Conservation (phyloP, 2,797 vertebrate species). For the Pygocentrus nattereri region DNA sequence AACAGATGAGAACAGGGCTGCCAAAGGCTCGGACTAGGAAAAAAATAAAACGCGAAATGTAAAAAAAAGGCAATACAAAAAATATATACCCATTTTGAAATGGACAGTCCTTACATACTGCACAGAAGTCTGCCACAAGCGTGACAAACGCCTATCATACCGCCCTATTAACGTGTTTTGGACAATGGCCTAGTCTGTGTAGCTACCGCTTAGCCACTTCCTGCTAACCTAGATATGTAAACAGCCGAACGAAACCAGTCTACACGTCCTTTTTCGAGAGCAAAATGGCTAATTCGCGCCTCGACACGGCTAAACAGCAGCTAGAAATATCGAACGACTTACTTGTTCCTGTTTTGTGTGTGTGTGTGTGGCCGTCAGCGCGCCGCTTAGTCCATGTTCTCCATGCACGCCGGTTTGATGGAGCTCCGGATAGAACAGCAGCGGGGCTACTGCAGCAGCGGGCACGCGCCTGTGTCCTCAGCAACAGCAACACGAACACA, state of each 20-base stretch:
- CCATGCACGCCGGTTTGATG: constrained; percentile 70
- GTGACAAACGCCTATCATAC: not conserved
- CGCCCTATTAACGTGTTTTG: not conserved
- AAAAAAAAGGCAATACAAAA: not conserved
- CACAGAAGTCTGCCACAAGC: not conserved
- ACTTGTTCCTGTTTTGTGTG: constrained; percentile 60
- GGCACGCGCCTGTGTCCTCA: constrained; percentile 69
- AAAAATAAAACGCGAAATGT: not conserved
- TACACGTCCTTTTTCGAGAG: not conserved
- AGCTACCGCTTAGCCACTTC: constrained; percentile 65
- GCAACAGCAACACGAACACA: constrained; percentile 54
- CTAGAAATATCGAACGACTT: constrained; percentile 66
- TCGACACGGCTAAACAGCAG: not conserved
- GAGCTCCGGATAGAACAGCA: constrained; percentile 73
- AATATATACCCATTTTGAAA: not conserved
- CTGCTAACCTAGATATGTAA: constrained; percentile 62
- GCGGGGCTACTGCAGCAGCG: constrained; percentile 65
- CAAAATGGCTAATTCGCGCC: not conserved
- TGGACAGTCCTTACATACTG: not conserved
- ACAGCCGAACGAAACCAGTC: constrained; percentile 61
- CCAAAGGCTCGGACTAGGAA: not conserved
- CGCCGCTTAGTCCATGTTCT: constrained; percentile 66
- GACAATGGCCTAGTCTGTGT: constrained; percentile 66
- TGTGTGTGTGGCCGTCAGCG: constrained; percentile 22
- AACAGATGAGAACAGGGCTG: constrained; percentile 65